phyloP scores from a whole-genome alignment of 2,888 invertebrate species.

The Macropis europaea region DNA sequence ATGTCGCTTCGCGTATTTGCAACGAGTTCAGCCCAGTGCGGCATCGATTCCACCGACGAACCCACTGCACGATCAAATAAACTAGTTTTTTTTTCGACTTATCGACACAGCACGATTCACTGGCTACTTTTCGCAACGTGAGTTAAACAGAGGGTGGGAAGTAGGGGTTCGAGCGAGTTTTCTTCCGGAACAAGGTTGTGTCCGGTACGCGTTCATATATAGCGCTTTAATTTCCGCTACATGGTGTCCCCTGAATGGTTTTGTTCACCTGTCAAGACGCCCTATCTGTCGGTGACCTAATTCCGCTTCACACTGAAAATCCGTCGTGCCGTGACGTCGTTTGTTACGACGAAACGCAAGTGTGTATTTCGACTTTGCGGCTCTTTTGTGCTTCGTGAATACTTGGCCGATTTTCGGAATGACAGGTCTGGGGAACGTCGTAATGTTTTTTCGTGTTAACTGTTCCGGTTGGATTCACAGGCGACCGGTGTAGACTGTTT shows the following conservation, averaged over 20 bases:
- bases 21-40: not conserved
- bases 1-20: not conserved
- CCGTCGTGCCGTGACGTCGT: slow-evolving; percentile 11
- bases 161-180: no score
- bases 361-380: no score
- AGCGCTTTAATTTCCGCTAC: slow-evolving; percentile 52
- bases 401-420: no score
- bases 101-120: no score
- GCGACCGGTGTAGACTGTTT: no score
- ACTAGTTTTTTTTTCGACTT: not conserved
- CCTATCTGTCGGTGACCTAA: slow-evolving; percentile 66
- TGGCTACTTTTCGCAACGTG: no score
- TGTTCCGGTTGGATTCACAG: no score
- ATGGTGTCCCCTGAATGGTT: slow-evolving; percentile 51
- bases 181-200: not conserved
- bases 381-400: no score
- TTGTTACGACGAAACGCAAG: no score
- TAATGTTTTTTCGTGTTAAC: no score
- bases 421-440: no score
- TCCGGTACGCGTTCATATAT: slow-evolving; percentile 11
- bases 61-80: slow-evolving; percentile 21
- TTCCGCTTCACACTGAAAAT: slow-evolving; percentile 38
- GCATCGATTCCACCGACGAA: slow-evolving; percentile 37
- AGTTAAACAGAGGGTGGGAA: no score
- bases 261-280: slow-evolving; percentile 69